Percentiles rank a stretch among this genome's conserved stretches.
These are phyloP conservation scores for Heliothis virescens DNA, from an alignment of 1,140 invertebrate species.

Conservation along the genomic window DNA sequence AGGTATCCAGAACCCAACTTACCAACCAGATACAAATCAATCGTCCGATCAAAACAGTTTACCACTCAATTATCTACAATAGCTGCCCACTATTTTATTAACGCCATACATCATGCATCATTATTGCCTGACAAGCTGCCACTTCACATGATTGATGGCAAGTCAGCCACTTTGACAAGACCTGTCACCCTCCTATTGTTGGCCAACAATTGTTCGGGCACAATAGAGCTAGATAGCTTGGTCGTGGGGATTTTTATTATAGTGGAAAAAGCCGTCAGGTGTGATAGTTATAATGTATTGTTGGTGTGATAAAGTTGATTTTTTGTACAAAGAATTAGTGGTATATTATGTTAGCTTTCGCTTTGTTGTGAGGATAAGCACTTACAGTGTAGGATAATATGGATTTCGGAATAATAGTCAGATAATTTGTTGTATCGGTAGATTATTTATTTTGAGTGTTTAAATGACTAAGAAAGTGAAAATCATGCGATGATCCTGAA, in stretches of 20 bases:
- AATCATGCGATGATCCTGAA: too few species aligned
- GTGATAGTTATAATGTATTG: background rate
- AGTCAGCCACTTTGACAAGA: slow-evolving; percentile 38
- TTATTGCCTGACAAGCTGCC: slow-evolving; percentile 25
- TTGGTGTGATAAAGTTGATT: background rate
- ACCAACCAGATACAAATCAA: background rate
- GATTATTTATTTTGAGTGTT: too few species aligned
- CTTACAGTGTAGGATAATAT: too few species aligned
- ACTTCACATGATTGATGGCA: slow-evolving; percentile 21
- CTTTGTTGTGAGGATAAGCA: too few species aligned
- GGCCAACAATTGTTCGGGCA: background rate
- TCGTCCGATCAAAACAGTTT: background rate
- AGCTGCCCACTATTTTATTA: slow-evolving; percentile 33
- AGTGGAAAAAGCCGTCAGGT: slow-evolving; percentile 4
- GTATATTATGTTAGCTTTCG: too few species aligned
- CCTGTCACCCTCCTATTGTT: slow-evolving; percentile 39
- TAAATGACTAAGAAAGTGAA: too few species aligned
- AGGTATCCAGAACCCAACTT: too few species aligned
- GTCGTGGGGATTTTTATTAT: background rate
- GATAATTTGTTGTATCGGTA: too few species aligned
- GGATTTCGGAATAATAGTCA: too few species aligned
- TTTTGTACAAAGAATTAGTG: background rate
- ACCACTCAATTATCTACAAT: slow-evolving; percentile 32
- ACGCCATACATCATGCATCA: slow-evolving; percentile 28
- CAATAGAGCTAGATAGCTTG: slow-evolving; percentile 23